Percentiles rank a stretch among this genome's conserved stretches.
Conservation (phyloP, 23 tunicate species). For the Ascidia mentula region DNA sequence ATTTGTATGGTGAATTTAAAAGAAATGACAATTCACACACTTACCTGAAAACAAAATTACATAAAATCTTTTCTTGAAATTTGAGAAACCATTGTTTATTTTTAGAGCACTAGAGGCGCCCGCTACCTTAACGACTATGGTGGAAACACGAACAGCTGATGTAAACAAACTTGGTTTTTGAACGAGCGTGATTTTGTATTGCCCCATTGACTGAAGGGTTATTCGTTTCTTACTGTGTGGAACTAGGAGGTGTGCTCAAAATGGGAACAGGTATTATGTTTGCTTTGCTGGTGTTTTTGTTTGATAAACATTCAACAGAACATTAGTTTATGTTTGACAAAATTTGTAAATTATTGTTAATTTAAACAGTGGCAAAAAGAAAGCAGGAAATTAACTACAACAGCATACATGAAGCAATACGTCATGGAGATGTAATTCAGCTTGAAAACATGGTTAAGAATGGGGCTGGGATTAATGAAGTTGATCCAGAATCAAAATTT, state of each 20-base stretch:
- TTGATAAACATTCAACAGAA: background rate
- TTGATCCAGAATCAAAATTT: slow-evolving; percentile 67
- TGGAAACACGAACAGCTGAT: slow-evolving; percentile 9
- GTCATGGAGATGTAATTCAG: slow-evolving; percentile 63
- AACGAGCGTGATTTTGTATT: background rate
- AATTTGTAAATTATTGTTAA: background rate
- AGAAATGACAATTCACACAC: too few relatives aligned
- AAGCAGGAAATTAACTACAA: slow-evolving; percentile 51
- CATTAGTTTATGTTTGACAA: background rate
- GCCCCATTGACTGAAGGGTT: background rate
- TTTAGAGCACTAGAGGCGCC: background rate
- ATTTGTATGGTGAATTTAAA: too few relatives aligned
- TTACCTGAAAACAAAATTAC: too few relatives aligned
- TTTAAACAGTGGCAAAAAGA: background rate
- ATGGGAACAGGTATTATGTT: slow-evolving; percentile 10
- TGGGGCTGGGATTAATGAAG: slow-evolving; percentile 85
- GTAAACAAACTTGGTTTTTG: background rate
- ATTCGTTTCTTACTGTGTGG: background rate
- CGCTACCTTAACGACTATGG: background rate
- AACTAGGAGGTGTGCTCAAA: too few relatives aligned
- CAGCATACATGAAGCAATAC: slow-evolving; percentile 79
- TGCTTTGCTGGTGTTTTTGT: background rate
- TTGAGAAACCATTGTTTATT: too few relatives aligned
- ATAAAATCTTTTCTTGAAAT: too few relatives aligned
- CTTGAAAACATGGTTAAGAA: slow-evolving; percentile 74